Base-by-base conservation (phyloP, 2,797 vertebrate genomes). In the Microchirus variegatus region DNA sequence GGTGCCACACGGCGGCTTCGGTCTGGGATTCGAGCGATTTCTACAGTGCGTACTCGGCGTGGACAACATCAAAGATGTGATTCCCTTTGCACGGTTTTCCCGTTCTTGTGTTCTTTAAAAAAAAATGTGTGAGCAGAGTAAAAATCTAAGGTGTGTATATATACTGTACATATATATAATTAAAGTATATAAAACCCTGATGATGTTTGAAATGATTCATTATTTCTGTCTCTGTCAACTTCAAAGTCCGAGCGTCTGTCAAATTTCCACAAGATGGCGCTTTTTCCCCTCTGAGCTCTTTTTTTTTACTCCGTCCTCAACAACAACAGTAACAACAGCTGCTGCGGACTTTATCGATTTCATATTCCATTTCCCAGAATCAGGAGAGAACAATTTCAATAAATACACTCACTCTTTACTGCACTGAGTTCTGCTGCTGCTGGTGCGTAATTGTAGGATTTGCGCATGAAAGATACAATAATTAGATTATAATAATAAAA, bases 21-120 rank as follows among this genome's bases (percentile, higher is more conserved):
- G 98, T 55, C 93, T 99, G 94, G 98, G 98, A 45, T 99, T 99
- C 85, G 98, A 99, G 80, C 93, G 97, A 70, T 99, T 95, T 83
- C 86, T 99, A 73, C 97, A 96, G 19, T 97, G 94, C 86, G 82
- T 99, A 82, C 82, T 99, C 50, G 98, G 97, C 78, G 91, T 97
- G 14, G 93, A 96, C 69, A 99, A 97, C 81, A 99, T 99, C 86
- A 98, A 96, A 88, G 97, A 99, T 71, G 96, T 95, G 22, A 95
- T 97, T 85, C 96, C 97, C 26, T 99, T 99, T 79, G 96, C 97
- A 2, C 91, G 97, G 72, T 98, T 94, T 90, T 88, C 95, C 63
- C 94, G 91, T 81, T 99, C 97, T 0, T 99, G 98, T 78, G 78
- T 93, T 79, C 82, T 99, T 19, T 99, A 89, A 92, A 77, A 63